phyloP scores from a whole-genome alignment of 2,797 vertebrate genomes.

The Artibeus lituratus region DNA sequence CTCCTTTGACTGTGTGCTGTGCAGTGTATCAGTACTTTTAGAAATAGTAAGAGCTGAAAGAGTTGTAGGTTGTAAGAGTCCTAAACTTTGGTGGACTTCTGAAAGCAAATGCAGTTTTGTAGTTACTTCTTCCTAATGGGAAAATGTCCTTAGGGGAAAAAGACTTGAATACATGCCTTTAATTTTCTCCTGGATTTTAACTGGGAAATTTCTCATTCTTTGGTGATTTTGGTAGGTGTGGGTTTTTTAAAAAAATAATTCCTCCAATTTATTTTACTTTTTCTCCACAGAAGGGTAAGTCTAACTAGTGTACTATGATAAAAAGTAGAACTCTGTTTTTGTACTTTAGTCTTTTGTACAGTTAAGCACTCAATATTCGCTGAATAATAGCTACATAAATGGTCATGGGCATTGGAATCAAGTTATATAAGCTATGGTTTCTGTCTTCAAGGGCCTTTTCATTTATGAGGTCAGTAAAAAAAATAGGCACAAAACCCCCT shows the following conservation, averaged over 20 bases:
- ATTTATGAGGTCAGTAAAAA: background rate
- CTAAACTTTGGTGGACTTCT: background rate
- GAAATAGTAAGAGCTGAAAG: background rate
- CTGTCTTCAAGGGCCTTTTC: background rate
- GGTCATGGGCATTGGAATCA: background rate
- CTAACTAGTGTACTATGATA: background rate
- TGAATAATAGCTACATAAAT: background rate
- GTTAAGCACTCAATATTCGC: background rate
- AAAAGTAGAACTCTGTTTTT: slow-evolving; percentile 11
- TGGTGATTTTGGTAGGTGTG: background rate
- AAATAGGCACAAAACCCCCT: background rate
- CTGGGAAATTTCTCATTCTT: background rate
- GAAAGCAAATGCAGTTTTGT: background rate
- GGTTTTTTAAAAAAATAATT: background rate
- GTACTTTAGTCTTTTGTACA: background rate
- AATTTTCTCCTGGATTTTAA: background rate
- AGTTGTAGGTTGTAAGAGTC: background rate
- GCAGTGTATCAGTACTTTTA: background rate
- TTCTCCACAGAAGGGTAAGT: background rate
- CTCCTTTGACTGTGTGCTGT: background rate
- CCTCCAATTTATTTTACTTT: background rate
- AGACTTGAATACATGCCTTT: background rate
- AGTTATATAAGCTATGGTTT: background rate
- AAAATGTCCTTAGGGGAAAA: background rate
- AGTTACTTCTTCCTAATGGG: background rate